Evolutionary conservation across 2,113 vertebrate species (phyloP).

Genomic region (Pan troglodytes): NHGRI_mPanTro3-v2.1_pri NC_086015.1:90368501-90369000

Average conservation of each 20-base stretch:
- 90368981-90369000: conserved; percentile 55
- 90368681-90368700: neutral
- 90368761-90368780: conserved; percentile 21
- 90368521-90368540: conserved; percentile 87
- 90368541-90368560: conserved; percentile 88
- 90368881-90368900: conserved; percentile 72
- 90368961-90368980: conserved; percentile 66
- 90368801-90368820: conserved; percentile 35
- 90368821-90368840: conserved; percentile 47
- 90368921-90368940: conserved; percentile 60
- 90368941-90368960: conserved; percentile 65
- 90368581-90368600: conserved; percentile 87
- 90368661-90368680: conserved; percentile 34
- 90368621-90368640: conserved; percentile 62
- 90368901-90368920: conserved; percentile 50
- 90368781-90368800: conserved; percentile 46
- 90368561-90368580: conserved; percentile 88
- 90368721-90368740: conserved; percentile 21
- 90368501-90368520: conserved; percentile 88
- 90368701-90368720: conserved; percentile 11
- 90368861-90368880: conserved; percentile 62
- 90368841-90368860: conserved; percentile 51
- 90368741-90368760: conserved; percentile 37
- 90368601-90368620: conserved; percentile 80
- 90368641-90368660: conserved; percentile 67